phyloP scores from a whole-genome alignment of 2,888 invertebrate species.

The Drosophila macrothrix region DNA sequence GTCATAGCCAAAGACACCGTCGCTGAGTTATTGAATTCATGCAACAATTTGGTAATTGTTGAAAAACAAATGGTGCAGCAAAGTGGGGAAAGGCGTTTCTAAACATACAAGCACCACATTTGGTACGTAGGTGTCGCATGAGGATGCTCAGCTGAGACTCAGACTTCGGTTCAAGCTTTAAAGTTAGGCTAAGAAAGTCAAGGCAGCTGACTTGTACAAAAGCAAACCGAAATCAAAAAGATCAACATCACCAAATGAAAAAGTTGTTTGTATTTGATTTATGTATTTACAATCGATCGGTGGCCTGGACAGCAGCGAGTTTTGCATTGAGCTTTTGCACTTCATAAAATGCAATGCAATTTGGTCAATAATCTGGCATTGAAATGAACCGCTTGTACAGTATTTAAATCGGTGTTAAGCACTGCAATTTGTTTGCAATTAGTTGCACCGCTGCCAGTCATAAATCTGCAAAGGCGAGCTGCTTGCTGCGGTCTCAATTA shows the following conservation, averaged over 20 bases:
- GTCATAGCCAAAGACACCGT: conserved; percentile 30
- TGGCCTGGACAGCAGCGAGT: conserved; percentile 32
- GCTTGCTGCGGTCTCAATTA: conserved; percentile 37
- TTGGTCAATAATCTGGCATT: conserved; percentile 61
- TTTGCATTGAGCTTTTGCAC: conserved; percentile 57
- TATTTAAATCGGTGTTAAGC: conserved; percentile 44
- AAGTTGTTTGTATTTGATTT: conserved; percentile 70
- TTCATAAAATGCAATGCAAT: conserved; percentile 36
- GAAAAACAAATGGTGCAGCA: conserved; percentile 11
- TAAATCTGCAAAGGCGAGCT: conserved; percentile 62
- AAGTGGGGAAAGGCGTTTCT: conserved; percentile 46
- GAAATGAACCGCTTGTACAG: conserved; percentile 39
- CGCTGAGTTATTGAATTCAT: conserved; percentile 58
- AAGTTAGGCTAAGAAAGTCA: conserved; percentile 67
- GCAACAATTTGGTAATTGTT: conserved; percentile 48
- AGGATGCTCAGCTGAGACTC: conserved; percentile 19
- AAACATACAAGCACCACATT: conserved; percentile 9
- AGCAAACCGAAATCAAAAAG: conserved; percentile 26
- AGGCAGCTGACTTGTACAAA: conserved; percentile 61
- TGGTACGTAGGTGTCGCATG: conserved; percentile 29
- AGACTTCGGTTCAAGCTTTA: background rate
- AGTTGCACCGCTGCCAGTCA: conserved; percentile 44
- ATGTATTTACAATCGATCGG: conserved; percentile 55
- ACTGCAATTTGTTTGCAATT: conserved; percentile 69
- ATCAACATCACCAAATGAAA: conserved; percentile 43